phyloP scores from a whole-genome alignment of 2,113 vertebrate genomes.

The Rhinolophus sinicus region DNA sequence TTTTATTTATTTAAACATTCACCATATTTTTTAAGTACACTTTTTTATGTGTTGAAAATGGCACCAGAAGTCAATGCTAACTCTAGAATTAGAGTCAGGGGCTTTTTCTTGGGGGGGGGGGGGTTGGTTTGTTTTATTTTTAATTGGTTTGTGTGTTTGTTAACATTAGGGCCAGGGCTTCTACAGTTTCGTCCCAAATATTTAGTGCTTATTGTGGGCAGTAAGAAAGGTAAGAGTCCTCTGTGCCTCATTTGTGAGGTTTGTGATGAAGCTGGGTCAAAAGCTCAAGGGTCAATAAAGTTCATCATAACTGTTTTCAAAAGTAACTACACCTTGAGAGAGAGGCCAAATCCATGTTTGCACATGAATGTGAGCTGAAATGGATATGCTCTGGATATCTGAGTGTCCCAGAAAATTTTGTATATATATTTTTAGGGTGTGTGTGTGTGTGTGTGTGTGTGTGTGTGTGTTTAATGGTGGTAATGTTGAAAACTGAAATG shows the following conservation, averaged over 20 bases:
- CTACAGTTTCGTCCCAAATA: not conserved
- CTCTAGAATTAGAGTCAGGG: not conserved
- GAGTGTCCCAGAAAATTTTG: not conserved
- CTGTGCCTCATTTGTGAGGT: not conserved
- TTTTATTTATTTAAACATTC: too few relatives aligned
- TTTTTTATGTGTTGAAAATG: not conserved
- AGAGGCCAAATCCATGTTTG: not conserved
- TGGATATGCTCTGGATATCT: not conserved
- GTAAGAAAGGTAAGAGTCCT: not conserved
- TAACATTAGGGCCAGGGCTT: not conserved
- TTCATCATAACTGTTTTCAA: not conserved
- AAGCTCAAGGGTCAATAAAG: not conserved
- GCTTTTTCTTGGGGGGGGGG: too few relatives aligned
- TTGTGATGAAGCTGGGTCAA: not conserved
- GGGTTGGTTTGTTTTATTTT: not conserved
- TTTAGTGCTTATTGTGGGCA: not conserved
- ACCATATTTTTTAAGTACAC: too few relatives aligned
- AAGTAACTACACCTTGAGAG: not conserved
- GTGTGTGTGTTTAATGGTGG: not conserved
- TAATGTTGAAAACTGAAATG: not conserved
- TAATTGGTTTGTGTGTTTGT: not conserved
- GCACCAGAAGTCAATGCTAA: not conserved
- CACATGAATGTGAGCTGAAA: not conserved
- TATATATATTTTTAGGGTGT: too few relatives aligned
- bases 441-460: not conserved